These are phyloP conservation scores for Chymomyza amoena DNA, from an alignment of 2,888 invertebrate species.

Conservation along the genomic window DNA sequence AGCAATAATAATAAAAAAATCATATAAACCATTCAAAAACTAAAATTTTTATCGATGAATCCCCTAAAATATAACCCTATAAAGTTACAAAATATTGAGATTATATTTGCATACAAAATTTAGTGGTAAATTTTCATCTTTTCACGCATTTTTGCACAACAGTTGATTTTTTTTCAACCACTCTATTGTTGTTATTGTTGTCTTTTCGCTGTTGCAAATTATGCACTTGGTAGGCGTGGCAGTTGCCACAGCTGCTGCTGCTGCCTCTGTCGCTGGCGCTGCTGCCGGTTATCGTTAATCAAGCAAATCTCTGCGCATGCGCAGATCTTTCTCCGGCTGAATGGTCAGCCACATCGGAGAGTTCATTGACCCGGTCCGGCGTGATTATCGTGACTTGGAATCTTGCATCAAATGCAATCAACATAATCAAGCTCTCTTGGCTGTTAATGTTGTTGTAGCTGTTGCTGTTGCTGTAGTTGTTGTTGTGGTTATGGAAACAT, in stretches of 20 bases:
- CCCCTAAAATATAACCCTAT: not conserved
- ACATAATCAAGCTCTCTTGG: conserved; percentile 41
- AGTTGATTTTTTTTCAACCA: not conserved
- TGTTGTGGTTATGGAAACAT: conserved; percentile 12
- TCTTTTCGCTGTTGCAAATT: conserved; percentile 16
- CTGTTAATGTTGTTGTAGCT: conserved; percentile 16
- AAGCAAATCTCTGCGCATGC: conserved; percentile 70
- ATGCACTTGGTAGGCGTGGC: conserved; percentile 14
- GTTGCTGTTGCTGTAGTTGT: conserved; percentile 10
- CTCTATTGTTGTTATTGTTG: not conserved
- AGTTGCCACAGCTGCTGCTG: not conserved
- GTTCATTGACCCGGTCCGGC: conserved; percentile 53
- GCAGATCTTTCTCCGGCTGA: conserved; percentile 51
- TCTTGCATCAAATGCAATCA: conserved; percentile 56
- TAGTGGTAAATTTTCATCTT: not conserved
- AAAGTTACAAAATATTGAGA: conserved; percentile 4
- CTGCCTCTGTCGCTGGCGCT: conserved; percentile 14
- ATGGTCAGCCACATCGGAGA: conserved; percentile 16
- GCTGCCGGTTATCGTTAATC: conserved; percentile 49
- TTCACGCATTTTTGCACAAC: not conserved
- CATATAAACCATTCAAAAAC: too few relatives aligned
- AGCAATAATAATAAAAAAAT: too few relatives aligned
- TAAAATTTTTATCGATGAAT: too few relatives aligned
- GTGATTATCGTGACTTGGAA: not conserved
- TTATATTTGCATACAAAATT: not conserved